These are phyloP conservation scores for Macrobrachium rosenbergii DNA, from an alignment of 1,140 invertebrate species.

Conservation along the genomic window DNA sequence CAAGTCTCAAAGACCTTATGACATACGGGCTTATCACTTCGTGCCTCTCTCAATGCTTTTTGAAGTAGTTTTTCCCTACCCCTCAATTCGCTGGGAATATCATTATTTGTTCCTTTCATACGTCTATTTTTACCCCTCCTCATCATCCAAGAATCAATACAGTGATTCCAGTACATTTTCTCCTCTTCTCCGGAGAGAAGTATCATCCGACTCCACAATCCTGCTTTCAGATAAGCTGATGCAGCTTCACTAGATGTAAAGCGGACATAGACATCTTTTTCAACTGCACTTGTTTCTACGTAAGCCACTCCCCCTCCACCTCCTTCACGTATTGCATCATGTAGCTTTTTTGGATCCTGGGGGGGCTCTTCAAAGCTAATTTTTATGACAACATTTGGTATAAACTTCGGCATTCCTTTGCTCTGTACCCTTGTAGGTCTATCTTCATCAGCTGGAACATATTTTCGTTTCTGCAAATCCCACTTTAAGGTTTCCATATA, in stretches of 20 bases:
- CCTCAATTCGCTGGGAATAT: conserved; percentile 13
- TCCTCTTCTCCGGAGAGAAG: conserved; percentile 44
- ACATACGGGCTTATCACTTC: conserved; percentile 18
- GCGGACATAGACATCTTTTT: conserved; percentile 54
- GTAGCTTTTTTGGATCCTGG: conserved; percentile 51
- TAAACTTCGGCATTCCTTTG: conserved; percentile 36
- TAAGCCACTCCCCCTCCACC: conserved; percentile 43
- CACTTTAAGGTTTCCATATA: conserved; percentile 54
- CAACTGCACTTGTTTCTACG: conserved; percentile 46
- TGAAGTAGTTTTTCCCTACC: conserved; percentile 53
- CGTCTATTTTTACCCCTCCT: conserved; percentile 24
- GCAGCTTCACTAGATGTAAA: conserved; percentile 39
- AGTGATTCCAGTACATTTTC: conserved; percentile 52
- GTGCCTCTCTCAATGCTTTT: conserved; percentile 43
- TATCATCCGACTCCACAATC: conserved; percentile 53
- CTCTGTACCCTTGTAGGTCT: neutral
- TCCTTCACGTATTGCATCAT: conserved; percentile 36
- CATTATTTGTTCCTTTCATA: neutral
- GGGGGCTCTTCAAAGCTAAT: conserved; percentile 55
- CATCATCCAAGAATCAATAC: conserved; percentile 33
- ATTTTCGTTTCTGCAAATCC: conserved; percentile 20
- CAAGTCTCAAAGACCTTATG: conserved; percentile 59
- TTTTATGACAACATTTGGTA: conserved; percentile 52
- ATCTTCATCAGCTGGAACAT: neutral
- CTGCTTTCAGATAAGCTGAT: conserved; percentile 29